phyloP scores from a whole-genome alignment of 1,140 invertebrate species.

The Leptopilina clavipes region DNA sequence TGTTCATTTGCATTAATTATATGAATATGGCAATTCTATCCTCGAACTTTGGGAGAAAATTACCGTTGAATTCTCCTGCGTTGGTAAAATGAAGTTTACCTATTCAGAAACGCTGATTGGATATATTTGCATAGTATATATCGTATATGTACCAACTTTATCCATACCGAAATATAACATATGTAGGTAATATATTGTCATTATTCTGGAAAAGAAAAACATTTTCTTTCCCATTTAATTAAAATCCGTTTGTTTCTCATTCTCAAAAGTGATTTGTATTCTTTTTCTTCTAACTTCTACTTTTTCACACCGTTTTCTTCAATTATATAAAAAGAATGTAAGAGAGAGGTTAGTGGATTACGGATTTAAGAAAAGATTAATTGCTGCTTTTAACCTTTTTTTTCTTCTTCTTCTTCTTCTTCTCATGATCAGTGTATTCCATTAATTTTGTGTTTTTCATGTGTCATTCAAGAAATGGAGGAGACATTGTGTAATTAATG shows the following conservation, averaged over 20 bases:
- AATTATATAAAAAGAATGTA: background rate
- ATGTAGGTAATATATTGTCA: background rate
- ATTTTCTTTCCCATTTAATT: background rate
- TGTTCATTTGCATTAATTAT: conserved; percentile 6
- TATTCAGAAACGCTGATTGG: background rate
- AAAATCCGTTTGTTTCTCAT: background rate
- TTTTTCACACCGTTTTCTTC: no score
- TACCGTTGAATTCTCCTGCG: background rate
- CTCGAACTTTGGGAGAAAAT: background rate
- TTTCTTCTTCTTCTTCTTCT: no score
- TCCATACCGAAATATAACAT: background rate
- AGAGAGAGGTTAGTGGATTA: background rate
- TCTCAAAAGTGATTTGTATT: background rate
- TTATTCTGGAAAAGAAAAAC: no score
- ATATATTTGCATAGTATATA: background rate
- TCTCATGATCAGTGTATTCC: background rate
- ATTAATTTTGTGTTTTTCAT: background rate
- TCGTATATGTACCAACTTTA: no score
- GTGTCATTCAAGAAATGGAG: background rate
- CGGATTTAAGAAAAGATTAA: conserved; percentile 2
- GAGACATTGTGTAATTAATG: background rate
- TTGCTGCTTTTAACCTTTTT: conserved; percentile 2
- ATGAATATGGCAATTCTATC: background rate
- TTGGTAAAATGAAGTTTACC: conserved; percentile 5
- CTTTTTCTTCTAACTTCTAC: background rate